phyloP scores from a whole-genome alignment of 2,888 invertebrate species.

The Mimumesa dahlbomi region DNA sequence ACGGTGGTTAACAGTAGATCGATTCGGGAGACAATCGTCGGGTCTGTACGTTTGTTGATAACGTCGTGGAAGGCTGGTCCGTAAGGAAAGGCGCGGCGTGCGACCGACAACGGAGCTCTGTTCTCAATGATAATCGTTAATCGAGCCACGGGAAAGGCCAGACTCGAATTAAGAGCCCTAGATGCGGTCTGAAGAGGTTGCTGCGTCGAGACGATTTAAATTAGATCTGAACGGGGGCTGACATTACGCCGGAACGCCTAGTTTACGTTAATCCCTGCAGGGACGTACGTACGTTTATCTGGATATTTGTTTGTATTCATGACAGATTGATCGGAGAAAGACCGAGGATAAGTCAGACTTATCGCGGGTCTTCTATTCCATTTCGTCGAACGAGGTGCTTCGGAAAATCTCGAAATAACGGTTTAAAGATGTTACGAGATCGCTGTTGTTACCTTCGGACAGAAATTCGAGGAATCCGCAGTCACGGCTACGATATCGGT shows the following conservation, averaged over 20 bases:
- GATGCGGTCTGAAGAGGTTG: slow-evolving; percentile 50
- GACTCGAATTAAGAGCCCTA: slow-evolving; percentile 63
- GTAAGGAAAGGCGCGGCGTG: slow-evolving; percentile 56
- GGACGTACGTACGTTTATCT: too few species aligned
- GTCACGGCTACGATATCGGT: slow-evolving; percentile 3
- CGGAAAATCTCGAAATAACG: slow-evolving; percentile 20
- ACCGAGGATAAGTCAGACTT: neutral
- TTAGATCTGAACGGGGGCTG: slow-evolving; percentile 34
- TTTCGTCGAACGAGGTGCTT: neutral
- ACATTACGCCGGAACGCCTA: slow-evolving; percentile 1
- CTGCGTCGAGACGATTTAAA: slow-evolving; percentile 45
- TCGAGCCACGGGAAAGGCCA: slow-evolving; percentile 58
- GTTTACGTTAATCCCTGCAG: slow-evolving; percentile 6
- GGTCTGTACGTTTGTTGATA: slow-evolving; percentile 12
- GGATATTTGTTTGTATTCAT: too few species aligned
- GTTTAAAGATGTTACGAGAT: slow-evolving; percentile 12
- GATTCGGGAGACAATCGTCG: neutral
- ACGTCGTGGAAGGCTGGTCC: slow-evolving; percentile 2
- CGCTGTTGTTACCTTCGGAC: neutral
- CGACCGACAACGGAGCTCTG: slow-evolving; percentile 61
- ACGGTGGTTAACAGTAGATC: neutral
- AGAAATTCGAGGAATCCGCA: slow-evolving; percentile 27
- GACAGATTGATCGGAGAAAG: too few species aligned
- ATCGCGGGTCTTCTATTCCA: neutral
- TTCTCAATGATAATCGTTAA: slow-evolving; percentile 70